Evolutionary conservation across 2,113 vertebrate species (phyloP).

Genomic region (Cinclus cinclus): DNA sequence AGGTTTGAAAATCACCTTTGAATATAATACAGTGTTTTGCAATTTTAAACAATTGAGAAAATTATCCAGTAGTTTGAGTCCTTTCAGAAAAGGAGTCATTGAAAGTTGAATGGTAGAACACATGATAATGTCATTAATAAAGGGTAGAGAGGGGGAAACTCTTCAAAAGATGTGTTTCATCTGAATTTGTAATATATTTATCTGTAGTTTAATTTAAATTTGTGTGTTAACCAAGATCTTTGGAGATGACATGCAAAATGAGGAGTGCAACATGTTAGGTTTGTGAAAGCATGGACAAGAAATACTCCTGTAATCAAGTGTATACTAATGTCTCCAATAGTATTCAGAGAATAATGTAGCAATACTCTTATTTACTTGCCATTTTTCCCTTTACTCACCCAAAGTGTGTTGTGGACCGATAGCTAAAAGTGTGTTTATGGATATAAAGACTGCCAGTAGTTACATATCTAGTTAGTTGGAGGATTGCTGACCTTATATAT

Average conservation of each 20-base stretch:
- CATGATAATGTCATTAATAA: neutral
- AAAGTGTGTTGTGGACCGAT: neutral
- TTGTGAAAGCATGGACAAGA: neutral
- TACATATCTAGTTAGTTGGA: neutral
- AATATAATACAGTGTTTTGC: neutral
- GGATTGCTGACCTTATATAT: neutral
- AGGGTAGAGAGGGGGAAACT: neutral
- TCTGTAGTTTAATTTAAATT: neutral
- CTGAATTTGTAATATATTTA: neutral
- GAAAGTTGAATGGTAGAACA: neutral
- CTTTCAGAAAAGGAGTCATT: neutral
- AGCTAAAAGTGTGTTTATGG: neutral
- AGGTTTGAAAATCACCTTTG: neutral
- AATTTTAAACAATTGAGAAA: neutral
- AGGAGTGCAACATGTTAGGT: neutral
- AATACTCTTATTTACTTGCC: accelerated
- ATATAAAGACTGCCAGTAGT: neutral
- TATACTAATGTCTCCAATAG: neutral
- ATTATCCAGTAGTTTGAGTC: neutral
- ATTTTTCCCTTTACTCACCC: neutral
- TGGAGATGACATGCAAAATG: neutral
- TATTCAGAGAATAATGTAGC: neutral
- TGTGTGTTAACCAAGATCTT: neutral
- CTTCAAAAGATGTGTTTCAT: neutral
- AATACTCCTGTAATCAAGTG: neutral